Evolutionary conservation across 1,140 invertebrate species (phyloP).

Genomic region (Zaprionus camerounensis): DNA sequence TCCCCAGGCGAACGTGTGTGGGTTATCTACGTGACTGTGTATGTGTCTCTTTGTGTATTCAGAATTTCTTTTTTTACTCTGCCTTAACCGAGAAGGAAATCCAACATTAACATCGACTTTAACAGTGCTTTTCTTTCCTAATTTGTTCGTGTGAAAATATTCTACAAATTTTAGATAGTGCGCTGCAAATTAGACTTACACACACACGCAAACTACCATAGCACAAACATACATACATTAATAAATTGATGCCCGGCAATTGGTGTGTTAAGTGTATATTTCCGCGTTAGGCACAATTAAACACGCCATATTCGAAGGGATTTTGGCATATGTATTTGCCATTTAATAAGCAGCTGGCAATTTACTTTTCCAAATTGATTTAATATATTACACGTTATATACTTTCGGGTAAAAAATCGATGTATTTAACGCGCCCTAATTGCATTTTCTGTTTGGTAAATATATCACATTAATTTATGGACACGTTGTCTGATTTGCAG

Average conservation of each 20-base stretch:
- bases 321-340: constrained; percentile 19
- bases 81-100: constrained; percentile 47
- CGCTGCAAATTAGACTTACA: constrained; percentile 22
- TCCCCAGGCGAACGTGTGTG: constrained; percentile 10
- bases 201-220: background rate
- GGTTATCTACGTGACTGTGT: constrained; percentile 11
- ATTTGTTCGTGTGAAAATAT: constrained; percentile 26
- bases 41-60: constrained; percentile 14
- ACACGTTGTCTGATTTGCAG: constrained; percentile 8
- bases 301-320: constrained; percentile 1
- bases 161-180: constrained; percentile 32
- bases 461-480: constrained; percentile 27
- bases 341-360: constrained; percentile 13
- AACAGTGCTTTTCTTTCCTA: background rate
- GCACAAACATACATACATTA: background rate
- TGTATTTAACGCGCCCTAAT: constrained; percentile 22
- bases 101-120: constrained; percentile 72
- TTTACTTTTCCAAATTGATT: background rate
- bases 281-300: constrained; percentile 33
- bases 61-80: constrained; percentile 63
- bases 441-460: constrained; percentile 27
- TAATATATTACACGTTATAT: background rate
- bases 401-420: background rate
- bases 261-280: constrained; percentile 20
- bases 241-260: constrained; percentile 1